Percentiles rank a stretch among this genome's conserved stretches.
These are phyloP conservation scores for Cyanoramphus novaezelandiae DNA, from an alignment of 2,113 vertebrate genomes.

Conservation along the genomic window DNA sequence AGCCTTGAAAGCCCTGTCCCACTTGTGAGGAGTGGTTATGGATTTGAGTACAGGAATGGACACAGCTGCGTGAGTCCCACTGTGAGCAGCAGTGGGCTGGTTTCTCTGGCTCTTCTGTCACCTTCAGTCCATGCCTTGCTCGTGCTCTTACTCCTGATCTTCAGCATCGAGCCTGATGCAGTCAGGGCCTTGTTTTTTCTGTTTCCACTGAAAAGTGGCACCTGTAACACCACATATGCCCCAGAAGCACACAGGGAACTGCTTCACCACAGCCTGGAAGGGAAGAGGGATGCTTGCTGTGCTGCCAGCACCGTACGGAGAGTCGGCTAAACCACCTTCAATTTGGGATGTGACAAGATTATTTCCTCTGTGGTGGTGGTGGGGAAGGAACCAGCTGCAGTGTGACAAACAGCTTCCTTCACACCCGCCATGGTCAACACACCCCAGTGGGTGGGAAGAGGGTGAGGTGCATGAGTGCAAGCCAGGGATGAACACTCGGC, in stretches of 20 bases:
- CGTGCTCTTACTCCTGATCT: not conserved
- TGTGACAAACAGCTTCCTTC: not conserved
- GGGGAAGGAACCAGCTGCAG: not conserved
- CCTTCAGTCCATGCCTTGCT: not conserved
- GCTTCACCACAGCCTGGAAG: not conserved
- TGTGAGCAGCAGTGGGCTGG: not conserved
- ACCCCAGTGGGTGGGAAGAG: not conserved
- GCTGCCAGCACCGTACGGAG: rapidly evolving
- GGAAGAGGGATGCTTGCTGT: rapidly evolving
- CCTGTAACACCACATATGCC: not conserved
- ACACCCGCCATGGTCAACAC: not conserved
- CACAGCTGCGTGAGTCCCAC: not conserved
- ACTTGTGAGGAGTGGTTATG: not conserved
- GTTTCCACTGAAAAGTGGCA: not conserved
- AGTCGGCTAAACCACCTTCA: rapidly evolving
- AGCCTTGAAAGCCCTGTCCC: not conserved
- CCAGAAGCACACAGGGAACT: not conserved
- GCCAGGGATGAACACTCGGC: not conserved
- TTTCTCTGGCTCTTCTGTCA: not conserved
- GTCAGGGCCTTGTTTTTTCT: not conserved
- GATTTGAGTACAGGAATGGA: not conserved
- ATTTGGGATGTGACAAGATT: not conserved
- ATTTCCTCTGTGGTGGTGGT: not conserved
- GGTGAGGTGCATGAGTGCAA: not conserved
- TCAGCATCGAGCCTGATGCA: not conserved